These are phyloP conservation scores for Mungos mungo DNA, from an alignment of 2,113 vertebrate genomes.

Conservation along the genomic window DNA sequence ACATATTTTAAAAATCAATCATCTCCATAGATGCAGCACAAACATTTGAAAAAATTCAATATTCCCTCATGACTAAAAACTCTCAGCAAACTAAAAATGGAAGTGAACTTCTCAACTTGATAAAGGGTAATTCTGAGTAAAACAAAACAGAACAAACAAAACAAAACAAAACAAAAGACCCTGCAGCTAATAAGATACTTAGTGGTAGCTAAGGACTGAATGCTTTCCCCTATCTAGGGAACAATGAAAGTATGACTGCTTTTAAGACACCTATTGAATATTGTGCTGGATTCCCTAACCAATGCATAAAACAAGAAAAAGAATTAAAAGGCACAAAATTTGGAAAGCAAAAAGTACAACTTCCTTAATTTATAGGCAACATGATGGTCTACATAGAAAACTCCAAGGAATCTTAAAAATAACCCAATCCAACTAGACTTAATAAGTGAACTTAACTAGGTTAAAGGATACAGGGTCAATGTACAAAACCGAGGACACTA, in stretches of 20 bases:
- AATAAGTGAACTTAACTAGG: not conserved
- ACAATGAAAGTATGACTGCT: not conserved
- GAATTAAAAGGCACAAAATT: not conserved
- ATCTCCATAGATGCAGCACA: not conserved
- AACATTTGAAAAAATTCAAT: not conserved
- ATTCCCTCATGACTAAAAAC: not conserved
- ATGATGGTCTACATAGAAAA: not conserved
- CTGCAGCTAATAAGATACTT: not conserved
- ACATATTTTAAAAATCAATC: not conserved
- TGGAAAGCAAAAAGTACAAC: conserved; percentile 11
- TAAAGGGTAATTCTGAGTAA: not conserved
- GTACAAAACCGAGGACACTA: not conserved
- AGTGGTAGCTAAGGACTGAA: not conserved
- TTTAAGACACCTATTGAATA: not conserved
- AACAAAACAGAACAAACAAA: not conserved
- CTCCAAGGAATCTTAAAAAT: not conserved
- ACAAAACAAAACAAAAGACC: not conserved
- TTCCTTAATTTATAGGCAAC: not conserved
- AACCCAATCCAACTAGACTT: not conserved
- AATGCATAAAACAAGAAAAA: not conserved
- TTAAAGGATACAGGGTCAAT: not conserved
- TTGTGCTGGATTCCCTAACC: not conserved
- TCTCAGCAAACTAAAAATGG: not conserved
- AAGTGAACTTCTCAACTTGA: not conserved
- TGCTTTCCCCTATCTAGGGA: not conserved